phyloP scores from a whole-genome alignment of 2,113 vertebrate species.

The Eclectus roratus region DNA sequence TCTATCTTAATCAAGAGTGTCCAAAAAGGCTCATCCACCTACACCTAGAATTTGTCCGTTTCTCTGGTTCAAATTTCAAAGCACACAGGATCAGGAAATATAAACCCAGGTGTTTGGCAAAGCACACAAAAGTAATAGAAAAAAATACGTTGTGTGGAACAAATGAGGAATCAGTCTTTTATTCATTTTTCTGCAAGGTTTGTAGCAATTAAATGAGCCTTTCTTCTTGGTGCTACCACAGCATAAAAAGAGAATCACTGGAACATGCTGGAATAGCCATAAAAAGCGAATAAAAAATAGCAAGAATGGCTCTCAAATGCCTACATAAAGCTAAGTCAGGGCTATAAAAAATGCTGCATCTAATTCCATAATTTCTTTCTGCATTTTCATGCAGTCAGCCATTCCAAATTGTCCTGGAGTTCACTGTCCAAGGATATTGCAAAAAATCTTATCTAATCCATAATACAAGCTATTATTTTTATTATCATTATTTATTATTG shows the following conservation, averaged over 20 bases:
- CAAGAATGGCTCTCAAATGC: conserved; percentile 48
- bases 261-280: conserved; percentile 58
- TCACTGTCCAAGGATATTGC: conserved; percentile 36
- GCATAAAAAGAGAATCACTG: conserved; percentile 60
- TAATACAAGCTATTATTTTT: neutral
- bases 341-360: conserved; percentile 51
- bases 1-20: neutral
- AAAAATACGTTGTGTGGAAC: conserved; percentile 38
- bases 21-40: neutral
- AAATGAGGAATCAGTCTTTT: conserved; percentile 63
- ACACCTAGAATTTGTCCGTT: neutral
- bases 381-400: conserved; percentile 53
- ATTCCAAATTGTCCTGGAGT: conserved; percentile 52
- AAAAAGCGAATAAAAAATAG: conserved; percentile 65
- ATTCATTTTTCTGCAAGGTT: conserved; percentile 61
- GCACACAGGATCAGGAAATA: conserved; percentile 29
- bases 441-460: neutral
- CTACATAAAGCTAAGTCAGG: conserved; percentile 58
- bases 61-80: conserved; percentile 49
- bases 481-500: conserved; percentile 2
- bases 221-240: conserved; percentile 65
- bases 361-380: conserved; percentile 53
- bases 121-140: conserved; percentile 19
- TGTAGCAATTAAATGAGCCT: conserved; percentile 55
- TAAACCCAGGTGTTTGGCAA: conserved; percentile 20